These are phyloP conservation scores for Rousettus leschenaultii DNA, from an alignment of 2,113 vertebrate genomes.

Conservation along the genomic window DNA sequence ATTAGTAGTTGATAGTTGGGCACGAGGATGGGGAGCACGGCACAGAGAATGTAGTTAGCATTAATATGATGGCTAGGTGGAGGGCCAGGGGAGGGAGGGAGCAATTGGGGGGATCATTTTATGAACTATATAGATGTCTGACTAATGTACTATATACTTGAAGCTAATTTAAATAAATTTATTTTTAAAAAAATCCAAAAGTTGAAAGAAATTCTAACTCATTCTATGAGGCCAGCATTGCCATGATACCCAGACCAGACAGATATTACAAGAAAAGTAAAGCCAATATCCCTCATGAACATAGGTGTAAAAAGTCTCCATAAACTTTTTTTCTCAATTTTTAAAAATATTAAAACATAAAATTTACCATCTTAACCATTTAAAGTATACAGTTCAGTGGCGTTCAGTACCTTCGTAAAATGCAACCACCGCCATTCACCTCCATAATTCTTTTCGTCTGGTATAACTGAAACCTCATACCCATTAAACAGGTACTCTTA, in stretches of 20 bases:
- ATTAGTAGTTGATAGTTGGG: too few relatives aligned
- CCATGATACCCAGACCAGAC: not conserved
- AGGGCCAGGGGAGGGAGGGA: too few relatives aligned
- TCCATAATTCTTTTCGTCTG: not conserved
- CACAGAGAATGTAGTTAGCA: too few relatives aligned
- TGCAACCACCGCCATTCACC: not conserved
- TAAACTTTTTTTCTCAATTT: not conserved
- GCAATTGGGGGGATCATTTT: too few relatives aligned
- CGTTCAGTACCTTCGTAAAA: not conserved
- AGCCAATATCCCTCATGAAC: not conserved
- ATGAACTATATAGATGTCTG: too few relatives aligned
- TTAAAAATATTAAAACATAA: not conserved
- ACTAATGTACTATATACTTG: too few relatives aligned
- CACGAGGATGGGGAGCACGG: too few relatives aligned
- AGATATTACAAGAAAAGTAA: not conserved
- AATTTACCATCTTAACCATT: not conserved
- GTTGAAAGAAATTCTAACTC: not conserved
- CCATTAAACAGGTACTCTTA: not conserved
- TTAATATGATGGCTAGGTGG: too few relatives aligned
- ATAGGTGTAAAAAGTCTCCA: not conserved
- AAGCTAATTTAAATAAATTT: too few relatives aligned
- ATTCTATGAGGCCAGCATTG: not conserved
- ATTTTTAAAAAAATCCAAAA: not conserved
- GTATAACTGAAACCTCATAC: not conserved
- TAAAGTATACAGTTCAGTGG: not conserved